A percentile compares a stretch with the other conserved stretches of the same genome.
phyloP scores from a whole-genome alignment of 2,888 invertebrate species.

The Melanophora roralis region DNA sequence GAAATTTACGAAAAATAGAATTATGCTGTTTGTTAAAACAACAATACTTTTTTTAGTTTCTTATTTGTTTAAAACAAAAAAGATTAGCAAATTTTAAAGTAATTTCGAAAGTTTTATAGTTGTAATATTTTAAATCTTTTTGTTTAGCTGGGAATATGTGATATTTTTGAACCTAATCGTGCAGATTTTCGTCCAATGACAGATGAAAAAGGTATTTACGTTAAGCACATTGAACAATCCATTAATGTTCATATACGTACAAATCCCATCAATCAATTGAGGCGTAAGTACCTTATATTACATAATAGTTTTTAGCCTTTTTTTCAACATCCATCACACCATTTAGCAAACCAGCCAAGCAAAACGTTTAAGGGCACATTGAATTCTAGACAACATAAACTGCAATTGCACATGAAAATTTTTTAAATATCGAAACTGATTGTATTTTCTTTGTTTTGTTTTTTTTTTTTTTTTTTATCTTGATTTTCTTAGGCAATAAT shows the following conservation, averaged over 20 bases:
- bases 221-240: constrained; percentile 89
- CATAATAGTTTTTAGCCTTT: background rate
- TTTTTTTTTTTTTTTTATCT: constrained; percentile 13
- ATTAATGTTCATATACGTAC: constrained; percentile 90
- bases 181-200: constrained; percentile 90
- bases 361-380: constrained; percentile 49
- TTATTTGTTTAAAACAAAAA: too few relatives aligned
- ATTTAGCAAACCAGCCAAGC: constrained; percentile 46
- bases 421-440: constrained; percentile 25
- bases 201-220: constrained; percentile 85
- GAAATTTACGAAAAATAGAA: too few relatives aligned
- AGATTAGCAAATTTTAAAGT: too few relatives aligned
- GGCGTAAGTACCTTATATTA: constrained; percentile 71
- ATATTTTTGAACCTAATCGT: constrained; percentile 88
- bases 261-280: constrained; percentile 79
- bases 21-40: too few relatives aligned
- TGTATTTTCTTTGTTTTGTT: constrained; percentile 15
- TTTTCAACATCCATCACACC: constrained; percentile 25
- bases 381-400: constrained; percentile 18
- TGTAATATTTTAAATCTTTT: too few relatives aligned
- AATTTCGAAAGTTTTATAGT: too few relatives aligned
- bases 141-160: constrained; percentile 84
- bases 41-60: too few relatives aligned
- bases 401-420: constrained; percentile 12
- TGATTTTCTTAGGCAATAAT: constrained; percentile 70